These are phyloP conservation scores for Diadema setosum DNA, from an alignment of 35 echinoderm and acorn worm genomes.

Conservation along the genomic window DNA sequence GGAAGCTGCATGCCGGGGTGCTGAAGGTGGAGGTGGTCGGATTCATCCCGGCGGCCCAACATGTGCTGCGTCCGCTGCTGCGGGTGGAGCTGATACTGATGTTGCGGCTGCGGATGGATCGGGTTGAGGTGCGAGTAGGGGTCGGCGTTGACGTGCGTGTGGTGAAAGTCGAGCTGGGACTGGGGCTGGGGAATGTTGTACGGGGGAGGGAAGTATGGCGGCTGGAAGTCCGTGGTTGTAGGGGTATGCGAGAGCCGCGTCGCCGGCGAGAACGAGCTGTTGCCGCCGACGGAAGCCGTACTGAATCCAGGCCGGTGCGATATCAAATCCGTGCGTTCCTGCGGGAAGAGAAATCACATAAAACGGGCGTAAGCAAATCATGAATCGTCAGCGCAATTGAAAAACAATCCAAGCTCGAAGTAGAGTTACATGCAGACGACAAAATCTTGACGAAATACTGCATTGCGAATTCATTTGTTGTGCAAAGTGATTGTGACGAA, in stretches of 20 bases:
- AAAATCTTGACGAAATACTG: no score
- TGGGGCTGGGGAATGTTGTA: constrained; percentile 97
- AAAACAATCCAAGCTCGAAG: neutral
- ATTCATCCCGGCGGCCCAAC: constrained; percentile 64
- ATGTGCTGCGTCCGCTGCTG: constrained; percentile 85
- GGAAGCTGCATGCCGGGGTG: constrained; percentile 94
- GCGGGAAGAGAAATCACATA: neutral
- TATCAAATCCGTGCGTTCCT: constrained; percentile 92
- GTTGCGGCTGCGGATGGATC: constrained; percentile 89
- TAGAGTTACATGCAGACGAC: no score
- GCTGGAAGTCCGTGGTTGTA: constrained; percentile 93
- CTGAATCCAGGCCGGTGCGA: constrained; percentile 89
- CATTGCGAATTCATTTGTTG: no score
- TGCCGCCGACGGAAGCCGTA: constrained; percentile 73
- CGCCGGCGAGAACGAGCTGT: constrained; percentile 83
- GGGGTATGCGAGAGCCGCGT: constrained; percentile 87
- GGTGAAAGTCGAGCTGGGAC: constrained; percentile 95
- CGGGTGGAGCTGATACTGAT: constrained; percentile 87
- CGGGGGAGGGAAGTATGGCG: constrained; percentile 93
- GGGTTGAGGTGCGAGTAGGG: constrained; percentile 96
- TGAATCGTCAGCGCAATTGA: no score
- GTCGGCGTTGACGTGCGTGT: constrained; percentile 87
- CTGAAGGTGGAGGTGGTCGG: constrained; percentile 87
- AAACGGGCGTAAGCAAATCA: no score
- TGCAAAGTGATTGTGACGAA: no score